Conservation (phyloP, 2,888 invertebrate species). For the Synanthedon andrenaeformis region DNA sequence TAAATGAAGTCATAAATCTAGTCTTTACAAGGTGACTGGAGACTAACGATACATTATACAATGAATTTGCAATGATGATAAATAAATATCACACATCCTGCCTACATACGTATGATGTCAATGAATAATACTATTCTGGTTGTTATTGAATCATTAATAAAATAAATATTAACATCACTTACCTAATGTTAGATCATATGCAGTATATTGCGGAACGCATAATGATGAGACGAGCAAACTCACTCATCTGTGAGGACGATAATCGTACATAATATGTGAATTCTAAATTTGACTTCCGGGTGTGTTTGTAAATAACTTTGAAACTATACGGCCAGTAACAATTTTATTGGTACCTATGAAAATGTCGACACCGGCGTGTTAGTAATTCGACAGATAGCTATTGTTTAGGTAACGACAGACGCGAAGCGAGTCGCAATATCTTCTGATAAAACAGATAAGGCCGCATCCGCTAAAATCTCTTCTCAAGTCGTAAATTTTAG, state of each 20-base stretch:
- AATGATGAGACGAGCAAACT: no score
- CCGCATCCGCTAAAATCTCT: conserved; percentile 52
- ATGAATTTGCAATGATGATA: no score
- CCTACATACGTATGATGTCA: background rate
- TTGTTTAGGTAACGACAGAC: conserved; percentile 37
- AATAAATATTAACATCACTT: background rate
- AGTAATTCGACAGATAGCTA: conserved; percentile 12
- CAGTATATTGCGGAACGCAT: no score
- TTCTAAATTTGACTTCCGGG: background rate
- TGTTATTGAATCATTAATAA: background rate
- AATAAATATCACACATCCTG: background rate
- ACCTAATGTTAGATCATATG: background rate
- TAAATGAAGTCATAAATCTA: no score
- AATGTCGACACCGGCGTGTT: background rate
- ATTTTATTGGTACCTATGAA: background rate
- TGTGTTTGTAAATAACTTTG: background rate
- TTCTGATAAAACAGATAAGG: conserved; percentile 63
- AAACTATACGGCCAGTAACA: background rate
- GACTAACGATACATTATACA: no score
- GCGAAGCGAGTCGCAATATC: conserved; percentile 41
- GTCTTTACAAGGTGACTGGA: no score
- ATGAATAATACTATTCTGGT: background rate
- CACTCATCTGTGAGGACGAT: no score
- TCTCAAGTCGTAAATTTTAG: conserved; percentile 61
- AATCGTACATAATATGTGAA: background rate